phyloP scores from a whole-genome alignment of 1,140 invertebrate genomes.

The Vanessa tameamea region DNA sequence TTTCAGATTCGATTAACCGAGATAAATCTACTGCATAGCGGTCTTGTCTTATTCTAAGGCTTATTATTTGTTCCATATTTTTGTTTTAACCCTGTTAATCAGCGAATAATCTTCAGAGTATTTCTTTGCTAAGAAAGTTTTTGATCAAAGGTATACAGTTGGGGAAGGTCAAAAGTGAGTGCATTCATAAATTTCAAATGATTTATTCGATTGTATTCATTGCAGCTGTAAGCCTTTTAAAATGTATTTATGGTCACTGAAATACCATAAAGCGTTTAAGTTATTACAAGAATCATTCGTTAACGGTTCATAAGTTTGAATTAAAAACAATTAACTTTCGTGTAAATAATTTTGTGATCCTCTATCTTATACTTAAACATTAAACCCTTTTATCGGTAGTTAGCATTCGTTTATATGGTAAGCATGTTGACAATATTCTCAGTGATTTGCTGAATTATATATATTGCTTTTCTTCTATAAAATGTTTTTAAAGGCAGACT shows the following conservation, averaged over 20 bases:
- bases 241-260: constrained; percentile 47
- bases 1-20: too few relatives aligned
- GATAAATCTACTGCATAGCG: not conserved
- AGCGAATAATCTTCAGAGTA: constrained; percentile 13
- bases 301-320: constrained; percentile 19
- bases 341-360: too few relatives aligned
- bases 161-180: constrained; percentile 51
- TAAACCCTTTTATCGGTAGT: too few relatives aligned
- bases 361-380: too few relatives aligned
- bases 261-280: constrained; percentile 31
- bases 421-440: too few relatives aligned
- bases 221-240: constrained; percentile 48
- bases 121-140: constrained; percentile 42
- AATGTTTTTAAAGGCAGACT: too few relatives aligned
- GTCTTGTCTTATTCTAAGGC: not conserved
- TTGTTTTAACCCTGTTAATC: constrained; percentile 8
- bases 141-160: constrained; percentile 44
- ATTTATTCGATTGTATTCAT: constrained; percentile 53
- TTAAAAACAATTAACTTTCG: not conserved
- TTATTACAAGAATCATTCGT: constrained; percentile 21
- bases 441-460: too few relatives aligned
- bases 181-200: constrained; percentile 46
- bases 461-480: too few relatives aligned
- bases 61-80: not conserved
- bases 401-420: too few relatives aligned